Base-by-base conservation (phyloP, 1,140 invertebrate genomes). In the Ostrea denselamellosa region DNA sequence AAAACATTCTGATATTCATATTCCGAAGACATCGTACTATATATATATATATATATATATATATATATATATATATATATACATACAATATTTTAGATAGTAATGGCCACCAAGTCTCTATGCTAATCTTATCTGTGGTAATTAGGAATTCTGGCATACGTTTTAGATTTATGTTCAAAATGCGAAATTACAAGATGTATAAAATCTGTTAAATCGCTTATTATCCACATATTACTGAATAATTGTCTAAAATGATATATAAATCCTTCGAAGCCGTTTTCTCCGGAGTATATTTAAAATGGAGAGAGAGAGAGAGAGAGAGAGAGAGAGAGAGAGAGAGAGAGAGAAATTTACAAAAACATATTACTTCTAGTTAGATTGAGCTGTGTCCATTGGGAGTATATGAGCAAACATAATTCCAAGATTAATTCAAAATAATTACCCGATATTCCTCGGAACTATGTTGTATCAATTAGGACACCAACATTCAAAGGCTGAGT, bases 181-280 rank as follows among this genome's bases (percentile, higher is more conserved):
- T 44, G 34, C 34, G 34, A 44, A 44, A 44, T 44, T 44, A 44
- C 34, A 44, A 44, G 34, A 44, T 44, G 34, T 44, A 62, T 19
- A 62, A 62, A n/a, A 62, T 62, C 56, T 62, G 56, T 3, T 17
- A 17, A 62, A 62, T 62, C 56, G 56, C 56, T 62, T 62, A 62
- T n/a, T 62, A n/a, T 62, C n/a, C 56, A 62, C n/a, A 62, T 62
- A n/a, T 62, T 62, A 62, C 56, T 62, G 56, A 62, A 62, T 62
- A 62, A 62, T 62, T 62, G 56, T 19, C 56, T n/a, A n/a, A 62
- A 1, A 62, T 62, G 17, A 62, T 17, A 19, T 62, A 62, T 19
- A 62, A 62, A n/a, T 62, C 19, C 56, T 62, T 17, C 56, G 17
- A 34, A 77, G 8, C 68, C 10, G 68, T 77, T 28, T 77, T 77